A percentile compares a stretch with the other conserved stretches of the same genome.
phyloP scores from a whole-genome alignment of 2,113 vertebrate genomes.

The Varanus salvator region DNA sequence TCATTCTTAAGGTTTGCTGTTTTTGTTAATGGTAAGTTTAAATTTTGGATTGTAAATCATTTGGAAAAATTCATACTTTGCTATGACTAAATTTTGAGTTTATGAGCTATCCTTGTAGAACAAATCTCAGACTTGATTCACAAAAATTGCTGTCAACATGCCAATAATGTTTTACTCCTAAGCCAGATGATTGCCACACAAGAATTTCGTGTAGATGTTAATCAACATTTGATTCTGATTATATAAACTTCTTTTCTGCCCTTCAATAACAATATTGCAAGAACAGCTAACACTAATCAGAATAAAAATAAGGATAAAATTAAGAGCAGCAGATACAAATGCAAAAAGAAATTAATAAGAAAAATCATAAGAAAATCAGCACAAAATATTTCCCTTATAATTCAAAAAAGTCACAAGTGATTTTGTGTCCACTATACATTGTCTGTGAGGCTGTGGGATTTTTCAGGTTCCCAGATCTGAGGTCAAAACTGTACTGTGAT shows the following conservation, averaged over 20 bases:
- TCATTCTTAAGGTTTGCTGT: constrained; percentile 97
- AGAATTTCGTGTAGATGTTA: too few species aligned
- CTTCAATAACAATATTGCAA: neutral
- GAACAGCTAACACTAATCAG: neutral
- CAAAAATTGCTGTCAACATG: neutral
- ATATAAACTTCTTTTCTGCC: neutral
- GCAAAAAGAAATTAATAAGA: neutral
- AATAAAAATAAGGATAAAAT: neutral
- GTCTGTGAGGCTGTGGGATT: too few species aligned
- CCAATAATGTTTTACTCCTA: too few species aligned
- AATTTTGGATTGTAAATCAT: constrained; percentile 3
- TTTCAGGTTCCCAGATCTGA: too few species aligned
- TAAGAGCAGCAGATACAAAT: neutral
- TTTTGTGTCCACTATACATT: too few species aligned
- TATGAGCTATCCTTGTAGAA: neutral
- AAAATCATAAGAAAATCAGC: neutral
- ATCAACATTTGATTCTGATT: neutral
- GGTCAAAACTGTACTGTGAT: too few species aligned
- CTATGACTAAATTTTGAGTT: neutral
- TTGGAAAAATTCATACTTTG: neutral
- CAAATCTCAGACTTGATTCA: neutral
- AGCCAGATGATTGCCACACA: too few species aligned
- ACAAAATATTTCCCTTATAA: neutral
- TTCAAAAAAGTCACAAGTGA: neutral
- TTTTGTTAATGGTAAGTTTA: constrained; percentile 93